These are phyloP conservation scores for Mugil cephalus DNA, from an alignment of 2,113 vertebrate genomes.

Conservation along the genomic window DNA sequence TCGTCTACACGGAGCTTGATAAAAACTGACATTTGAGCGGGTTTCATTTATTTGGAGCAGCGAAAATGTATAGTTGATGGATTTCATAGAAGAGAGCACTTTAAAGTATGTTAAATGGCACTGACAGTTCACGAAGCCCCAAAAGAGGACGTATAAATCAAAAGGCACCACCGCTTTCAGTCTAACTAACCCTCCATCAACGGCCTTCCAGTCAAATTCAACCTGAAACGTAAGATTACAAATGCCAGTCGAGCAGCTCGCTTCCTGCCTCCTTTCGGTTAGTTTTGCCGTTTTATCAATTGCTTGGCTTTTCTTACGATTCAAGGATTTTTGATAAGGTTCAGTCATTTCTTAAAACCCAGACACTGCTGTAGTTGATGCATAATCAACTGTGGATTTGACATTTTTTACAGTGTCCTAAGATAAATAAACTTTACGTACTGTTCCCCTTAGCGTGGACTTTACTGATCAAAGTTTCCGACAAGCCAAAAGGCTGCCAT, in stretches of 20 bases:
- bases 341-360: too few species aligned
- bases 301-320: too few species aligned
- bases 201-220: constrained; percentile 56
- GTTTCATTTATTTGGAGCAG: constrained; percentile 12
- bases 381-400: neutral
- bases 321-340: too few species aligned
- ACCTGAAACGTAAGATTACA: constrained; percentile 36
- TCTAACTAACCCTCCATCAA: too few species aligned
- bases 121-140: neutral
- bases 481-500: constrained; percentile 52
- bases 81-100: too few species aligned
- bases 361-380: too few species aligned
- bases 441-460: neutral
- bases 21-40: constrained; percentile 24
- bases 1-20: neutral
- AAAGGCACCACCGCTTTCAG: constrained; percentile 30
- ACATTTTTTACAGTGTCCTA: neutral
- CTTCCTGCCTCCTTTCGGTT: neutral
- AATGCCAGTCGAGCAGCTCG: constrained; percentile 45
- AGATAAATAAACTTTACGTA: neutral
- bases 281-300: neutral
- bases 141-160: constrained; percentile 14
- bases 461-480: constrained; percentile 41
- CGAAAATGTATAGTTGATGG: constrained; percentile 27
- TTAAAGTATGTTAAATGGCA: neutral